phyloP scores from a whole-genome alignment of 1,140 invertebrate genomes.

The Ladona fulva region DNA sequence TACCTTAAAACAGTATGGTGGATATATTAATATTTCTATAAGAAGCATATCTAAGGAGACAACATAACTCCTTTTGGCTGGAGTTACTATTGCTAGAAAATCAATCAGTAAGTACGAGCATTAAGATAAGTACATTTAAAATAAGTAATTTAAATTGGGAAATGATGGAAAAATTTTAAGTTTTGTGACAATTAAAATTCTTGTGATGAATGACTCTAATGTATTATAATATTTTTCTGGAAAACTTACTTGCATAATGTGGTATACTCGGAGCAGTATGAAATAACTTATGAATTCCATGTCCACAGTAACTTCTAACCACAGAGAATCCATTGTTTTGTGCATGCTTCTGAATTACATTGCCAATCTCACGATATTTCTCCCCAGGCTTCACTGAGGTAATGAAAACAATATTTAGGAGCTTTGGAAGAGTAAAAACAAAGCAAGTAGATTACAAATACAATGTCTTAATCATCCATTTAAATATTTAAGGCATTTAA shows the following conservation, averaged over 20 bases:
- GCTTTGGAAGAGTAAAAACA: constrained; percentile 11
- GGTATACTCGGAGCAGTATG: constrained; percentile 97
- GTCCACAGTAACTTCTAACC: constrained; percentile 94
- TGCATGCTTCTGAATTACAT: constrained; percentile 96
- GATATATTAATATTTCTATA: too few species aligned
- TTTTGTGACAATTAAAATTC: neutral
- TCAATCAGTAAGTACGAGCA: too few species aligned
- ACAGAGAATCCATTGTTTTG: constrained; percentile 91
- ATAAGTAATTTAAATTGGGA: neutral
- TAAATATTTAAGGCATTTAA: too few species aligned
- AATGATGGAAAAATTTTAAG: neutral
- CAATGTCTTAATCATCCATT: too few species aligned
- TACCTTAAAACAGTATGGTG: neutral
- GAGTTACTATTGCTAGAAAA: too few species aligned
- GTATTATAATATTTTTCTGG: too few species aligned
- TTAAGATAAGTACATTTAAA: too few species aligned
- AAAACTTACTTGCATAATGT: constrained; percentile 96
- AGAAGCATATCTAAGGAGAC: too few species aligned
- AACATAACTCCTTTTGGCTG: too few species aligned
- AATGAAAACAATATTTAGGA: constrained; percentile 18
- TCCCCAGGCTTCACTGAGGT: constrained; percentile 73
- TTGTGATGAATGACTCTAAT: too few species aligned
- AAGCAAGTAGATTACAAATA: too few species aligned
- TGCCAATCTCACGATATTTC: constrained; percentile 95
- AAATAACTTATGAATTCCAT: constrained; percentile 96